A percentile compares a stretch with the other conserved stretches of the same genome.
phyloP scores from a whole-genome alignment of 1,140 invertebrate species.

The Trichonephila inaurata region DNA sequence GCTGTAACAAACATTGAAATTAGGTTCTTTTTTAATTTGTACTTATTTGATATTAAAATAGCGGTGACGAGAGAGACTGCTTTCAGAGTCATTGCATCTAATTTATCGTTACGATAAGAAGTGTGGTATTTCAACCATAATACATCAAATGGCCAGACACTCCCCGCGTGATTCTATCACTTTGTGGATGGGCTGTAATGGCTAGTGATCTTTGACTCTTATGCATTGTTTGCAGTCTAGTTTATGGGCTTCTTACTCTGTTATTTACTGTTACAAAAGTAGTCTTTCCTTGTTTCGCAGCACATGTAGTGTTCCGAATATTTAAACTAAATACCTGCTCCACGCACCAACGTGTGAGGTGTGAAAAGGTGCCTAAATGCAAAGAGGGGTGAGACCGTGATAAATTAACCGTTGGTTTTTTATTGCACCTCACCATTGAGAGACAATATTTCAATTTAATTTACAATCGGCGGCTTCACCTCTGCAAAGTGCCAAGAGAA shows the following conservation, averaged over 20 bases:
- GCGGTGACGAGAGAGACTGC: slow-evolving; percentile 60
- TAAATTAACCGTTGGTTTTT: background rate
- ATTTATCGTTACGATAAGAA: slow-evolving; percentile 71
- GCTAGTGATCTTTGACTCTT: slow-evolving; percentile 44
- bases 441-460: slow-evolving; percentile 47
- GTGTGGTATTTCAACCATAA: slow-evolving; percentile 59
- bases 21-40: background rate
- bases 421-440: slow-evolving; percentile 13
- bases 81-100: slow-evolving; percentile 40
- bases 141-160: slow-evolving; percentile 65
- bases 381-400: background rate
- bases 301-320: slow-evolving; percentile 29
- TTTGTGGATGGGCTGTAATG: slow-evolving; percentile 63
- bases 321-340: slow-evolving; percentile 39
- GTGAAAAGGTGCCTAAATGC: slow-evolving; percentile 1
- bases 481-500: background rate
- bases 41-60: slow-evolving; percentile 66
- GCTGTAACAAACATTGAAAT: background rate
- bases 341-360: slow-evolving; percentile 35
- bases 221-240: slow-evolving; percentile 68
- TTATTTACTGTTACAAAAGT: slow-evolving; percentile 68
- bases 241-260: slow-evolving; percentile 67
- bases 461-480: slow-evolving; percentile 36
- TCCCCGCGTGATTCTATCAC: slow-evolving; percentile 63
- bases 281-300: background rate